These are phyloP conservation scores for Aegithalos caudatus DNA, from an alignment of 2,113 vertebrate genomes.

Conservation along the genomic window DNA sequence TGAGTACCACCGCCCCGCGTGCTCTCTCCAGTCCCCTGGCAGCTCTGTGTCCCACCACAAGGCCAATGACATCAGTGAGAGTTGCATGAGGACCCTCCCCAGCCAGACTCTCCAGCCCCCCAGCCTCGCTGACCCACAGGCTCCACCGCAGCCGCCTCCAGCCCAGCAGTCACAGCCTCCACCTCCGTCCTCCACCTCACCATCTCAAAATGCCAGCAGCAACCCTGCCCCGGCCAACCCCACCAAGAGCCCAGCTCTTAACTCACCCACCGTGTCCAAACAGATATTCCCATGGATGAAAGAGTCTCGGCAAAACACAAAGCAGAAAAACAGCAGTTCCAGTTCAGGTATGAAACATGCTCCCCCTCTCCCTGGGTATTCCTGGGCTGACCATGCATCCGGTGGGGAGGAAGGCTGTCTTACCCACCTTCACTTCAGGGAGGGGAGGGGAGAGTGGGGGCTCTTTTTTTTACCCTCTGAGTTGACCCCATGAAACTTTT, in stretches of 20 bases:
- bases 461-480: background rate
- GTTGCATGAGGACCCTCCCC: constrained; percentile 85
- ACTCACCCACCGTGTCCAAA: constrained; percentile 86
- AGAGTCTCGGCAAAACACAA: constrained; percentile 95
- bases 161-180: constrained; percentile 75
- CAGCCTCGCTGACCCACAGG: constrained; percentile 76
- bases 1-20: constrained; percentile 94
- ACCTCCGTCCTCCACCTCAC: constrained; percentile 81
- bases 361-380: background rate
- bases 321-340: constrained; percentile 95
- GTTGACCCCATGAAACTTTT: background rate
- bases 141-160: constrained; percentile 71
- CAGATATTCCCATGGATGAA: constrained; percentile 99
- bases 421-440: background rate
- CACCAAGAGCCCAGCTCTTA: constrained; percentile 81
- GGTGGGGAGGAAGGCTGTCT: background rate
- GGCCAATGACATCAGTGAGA: constrained; percentile 87
- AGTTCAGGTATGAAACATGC: constrained; percentile 87
- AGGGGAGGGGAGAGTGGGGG: background rate
- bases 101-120: constrained; percentile 81
- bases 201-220: constrained; percentile 86
- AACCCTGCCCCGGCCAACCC: constrained; percentile 76
- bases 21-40: constrained; percentile 91
- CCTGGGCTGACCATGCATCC: fast-evolving
- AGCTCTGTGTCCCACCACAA: constrained; percentile 86